Evolutionary conservation across 1,140 invertebrate species (phyloP).

Genomic region (Limonius californicus): DNA sequence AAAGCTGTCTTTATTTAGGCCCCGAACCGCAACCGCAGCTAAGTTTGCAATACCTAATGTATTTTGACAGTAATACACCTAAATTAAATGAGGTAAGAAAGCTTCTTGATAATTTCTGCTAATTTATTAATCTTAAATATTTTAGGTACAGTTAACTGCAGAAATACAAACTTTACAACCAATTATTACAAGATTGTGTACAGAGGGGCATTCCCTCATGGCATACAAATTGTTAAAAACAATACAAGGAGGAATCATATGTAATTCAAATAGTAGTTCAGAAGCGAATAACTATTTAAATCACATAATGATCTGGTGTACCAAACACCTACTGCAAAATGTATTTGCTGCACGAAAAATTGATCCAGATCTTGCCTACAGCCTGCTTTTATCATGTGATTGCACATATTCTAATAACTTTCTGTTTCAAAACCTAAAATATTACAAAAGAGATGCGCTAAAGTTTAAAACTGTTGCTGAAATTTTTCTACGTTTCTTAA

Average conservation of each 20-base stretch:
- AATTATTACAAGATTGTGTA: slow-evolving; percentile 15
- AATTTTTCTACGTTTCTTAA: slow-evolving; percentile 20
- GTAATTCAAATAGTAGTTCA: not conserved
- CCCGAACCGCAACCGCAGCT: too few species aligned
- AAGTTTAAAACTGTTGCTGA: slow-evolving; percentile 29
- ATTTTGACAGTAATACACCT: not conserved
- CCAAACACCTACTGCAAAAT: slow-evolving; percentile 20
- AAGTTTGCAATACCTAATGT: not conserved
- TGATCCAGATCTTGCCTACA: slow-evolving; percentile 25
- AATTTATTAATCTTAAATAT: too few species aligned
- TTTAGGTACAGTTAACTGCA: too few species aligned
- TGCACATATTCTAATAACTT: slow-evolving; percentile 17
- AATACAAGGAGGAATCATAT: too few species aligned
- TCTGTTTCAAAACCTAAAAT: slow-evolving; percentile 19
- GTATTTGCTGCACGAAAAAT: slow-evolving; percentile 20
- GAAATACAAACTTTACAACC: too few species aligned
- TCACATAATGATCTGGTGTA: slow-evolving; percentile 13
- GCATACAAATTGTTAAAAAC: slow-evolving; percentile 22
- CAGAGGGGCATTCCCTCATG: slow-evolving; percentile 28
- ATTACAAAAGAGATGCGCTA: slow-evolving; percentile 28
- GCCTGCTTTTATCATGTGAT: slow-evolving; percentile 10
- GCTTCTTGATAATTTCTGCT: too few species aligned
- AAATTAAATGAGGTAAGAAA: too few species aligned
- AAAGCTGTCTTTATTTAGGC: too few species aligned
- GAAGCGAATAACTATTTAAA: slow-evolving; percentile 1